phyloP scores from a whole-genome alignment of 2,888 invertebrate species.

The Drosophila meridionalis region DNA sequence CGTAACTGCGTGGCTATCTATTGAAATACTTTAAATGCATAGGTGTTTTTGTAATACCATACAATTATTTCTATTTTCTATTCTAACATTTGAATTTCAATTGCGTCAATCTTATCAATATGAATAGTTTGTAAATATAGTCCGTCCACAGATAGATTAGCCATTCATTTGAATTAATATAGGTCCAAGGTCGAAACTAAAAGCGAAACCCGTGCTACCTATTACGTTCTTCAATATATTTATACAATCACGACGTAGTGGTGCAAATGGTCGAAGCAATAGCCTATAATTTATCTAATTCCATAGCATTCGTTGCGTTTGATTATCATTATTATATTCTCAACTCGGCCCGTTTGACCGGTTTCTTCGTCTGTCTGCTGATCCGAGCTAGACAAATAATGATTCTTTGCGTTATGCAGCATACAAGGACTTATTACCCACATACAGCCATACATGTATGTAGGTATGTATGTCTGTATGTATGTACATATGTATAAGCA shows the following conservation, averaged over 20 bases:
- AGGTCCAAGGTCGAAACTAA: conserved; percentile 66
- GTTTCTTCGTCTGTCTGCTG: conserved; percentile 30
- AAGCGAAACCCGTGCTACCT: conserved; percentile 24
- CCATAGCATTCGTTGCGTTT: conserved; percentile 6
- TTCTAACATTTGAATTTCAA: conserved; percentile 27
- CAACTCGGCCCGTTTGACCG: conserved; percentile 25
- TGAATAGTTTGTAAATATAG: conserved; percentile 3
- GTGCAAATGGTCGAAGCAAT: conserved; percentile 4
- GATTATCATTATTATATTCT: conserved; percentile 26
- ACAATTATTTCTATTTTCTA: neutral
- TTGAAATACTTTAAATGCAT: conserved; percentile 4
- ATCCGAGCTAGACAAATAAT: conserved; percentile 22
- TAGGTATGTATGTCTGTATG: neutral
- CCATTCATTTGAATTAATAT: conserved; percentile 17
- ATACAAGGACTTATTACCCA: neutral
- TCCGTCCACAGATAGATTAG: neutral
- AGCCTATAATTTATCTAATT: conserved; percentile 31
- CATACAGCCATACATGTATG: conserved; percentile 22
- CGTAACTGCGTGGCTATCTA: neutral
- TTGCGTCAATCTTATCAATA: conserved; percentile 51
- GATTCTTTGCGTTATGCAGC: conserved; percentile 18
- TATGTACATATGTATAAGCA: neutral
- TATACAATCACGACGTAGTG: conserved; percentile 20
- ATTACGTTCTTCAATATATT: conserved; percentile 16
- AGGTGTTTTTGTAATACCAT: neutral